Base-by-base conservation (phyloP, 2,888 invertebrate species). In the Ctena decussata region DNA sequence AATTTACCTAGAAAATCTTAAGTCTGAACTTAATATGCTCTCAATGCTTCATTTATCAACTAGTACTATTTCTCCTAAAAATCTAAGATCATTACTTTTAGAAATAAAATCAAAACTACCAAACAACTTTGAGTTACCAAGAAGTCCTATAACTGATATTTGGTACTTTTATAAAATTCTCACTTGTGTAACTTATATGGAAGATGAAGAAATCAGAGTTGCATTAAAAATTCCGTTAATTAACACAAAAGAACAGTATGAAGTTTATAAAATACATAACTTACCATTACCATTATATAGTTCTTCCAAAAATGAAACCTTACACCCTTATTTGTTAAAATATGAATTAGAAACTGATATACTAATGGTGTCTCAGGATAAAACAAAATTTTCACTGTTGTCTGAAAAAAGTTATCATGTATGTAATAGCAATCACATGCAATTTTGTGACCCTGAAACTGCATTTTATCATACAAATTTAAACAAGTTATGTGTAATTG, bases 91-190 rank as follows among this genome's bases (percentile, higher is more conserved):
- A 18, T n/a, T 82, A 15, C 21, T 81, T 11, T 24, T 46, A 18
- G 60, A 77, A 15, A 60, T 82, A 24, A 0, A 80, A 74, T 27
- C 57, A 37, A 75, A 76, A 81, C 21, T 65, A 39, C 82, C 77
- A 27, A 46, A 41, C 30, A 77, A 57, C 24, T 41, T 77, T n/a
- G 32, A 73, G 73, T 46, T 82, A 60, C 72, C 80, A 37, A 49
- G 3, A 46, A 73, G 71, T 72, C 82, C 82, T n/a, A 41, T 30
- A 27, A 49, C 24, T n/a, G 60, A 82, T 24, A 82, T 77, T 37
- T 82, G 82, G 82, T 71, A 77, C 57, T 77, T 77, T 49, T 82
- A 73, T 49, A 73, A 82, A 53, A 70, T n/a, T 41, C 21, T 76
- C 2, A 71, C 70, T 12, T 82, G 82, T 77, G 46, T 46, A 32